Base-by-base conservation (phyloP, 2,888 invertebrate species). In the Aleiodes testaceus region DNA sequence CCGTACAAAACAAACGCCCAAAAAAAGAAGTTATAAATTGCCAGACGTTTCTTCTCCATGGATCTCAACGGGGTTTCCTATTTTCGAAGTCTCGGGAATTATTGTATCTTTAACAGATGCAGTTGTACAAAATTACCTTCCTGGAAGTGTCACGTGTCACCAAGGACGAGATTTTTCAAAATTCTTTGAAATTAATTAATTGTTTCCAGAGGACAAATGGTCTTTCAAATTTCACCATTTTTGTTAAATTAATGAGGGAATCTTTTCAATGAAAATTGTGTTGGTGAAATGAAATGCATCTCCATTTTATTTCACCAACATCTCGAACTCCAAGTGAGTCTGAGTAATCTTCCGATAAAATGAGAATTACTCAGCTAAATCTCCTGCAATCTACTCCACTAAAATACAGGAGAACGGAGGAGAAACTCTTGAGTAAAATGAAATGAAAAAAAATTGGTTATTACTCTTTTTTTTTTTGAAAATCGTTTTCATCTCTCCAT, bases 11-110 rank as follows among this genome's bases (percentile, higher is more conserved):
- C 36, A 36, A 36, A 36, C 36, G 36, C 7, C 9, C 9, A 30
- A 30, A 36, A 59, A 18, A 20, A 47, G 66, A 65, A 73, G 81
- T 81, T 80, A 82, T 83, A 82, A 83, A 83, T 83, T 77, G 80
- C 76, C 74, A 75, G 81, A 81, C 81, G 77, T 79, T n/a, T 78
- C 78, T 78, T 78, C 78, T 75, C 72, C 74, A 65, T 16, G 26
- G 53, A 72, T 72, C 71, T 50, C 70, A 66, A 66, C 67, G 63
- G 66, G 66, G 61, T 70, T 49, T 70, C 66, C 47, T 47, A 18
- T 49, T 14, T 26, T 16, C 14, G 9, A 55, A 45, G 14, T 44
- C 22, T 45, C 68, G 66, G 52, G 53, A 71, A 47, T 49, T 72
- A 66, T 72, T 70, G 64, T 61, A 72, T 73, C 50, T 66, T 45